These are phyloP conservation scores for Cynopterus sphinx DNA, from an alignment of 2,797 vertebrate species.

Conservation along the genomic window DNA sequence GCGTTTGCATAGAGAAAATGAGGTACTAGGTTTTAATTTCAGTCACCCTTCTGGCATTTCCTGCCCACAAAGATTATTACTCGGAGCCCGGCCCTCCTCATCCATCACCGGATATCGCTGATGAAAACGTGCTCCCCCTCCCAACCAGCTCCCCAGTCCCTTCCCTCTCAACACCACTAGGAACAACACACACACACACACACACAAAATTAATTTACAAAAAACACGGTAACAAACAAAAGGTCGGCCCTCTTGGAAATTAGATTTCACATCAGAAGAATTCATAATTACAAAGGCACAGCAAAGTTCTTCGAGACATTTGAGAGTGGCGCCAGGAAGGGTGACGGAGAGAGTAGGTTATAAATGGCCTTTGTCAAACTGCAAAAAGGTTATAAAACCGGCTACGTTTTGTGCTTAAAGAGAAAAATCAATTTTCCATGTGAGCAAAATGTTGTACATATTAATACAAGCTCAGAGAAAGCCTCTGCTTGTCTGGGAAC, in stretches of 20 bases:
- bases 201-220: conserved; percentile 58
- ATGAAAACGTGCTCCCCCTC: conserved; percentile 67
- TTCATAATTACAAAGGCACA: conserved; percentile 84
- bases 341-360: conserved; percentile 77
- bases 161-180: neutral
- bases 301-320: conserved; percentile 78
- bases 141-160: neutral
- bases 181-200: conserved; percentile 32
- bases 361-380: conserved; percentile 82
- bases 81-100: conserved; percentile 47
- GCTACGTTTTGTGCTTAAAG: conserved; percentile 79
- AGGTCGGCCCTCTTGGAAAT: conserved; percentile 80
- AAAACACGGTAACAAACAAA: conserved; percentile 53
- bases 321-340: conserved; percentile 64
- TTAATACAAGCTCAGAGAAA: conserved; percentile 76
- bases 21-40: conserved; percentile 68
- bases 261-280: conserved; percentile 77
- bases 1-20: neutral
- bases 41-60: conserved; percentile 53
- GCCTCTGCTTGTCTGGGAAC: neutral
- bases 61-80: conserved; percentile 77
- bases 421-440: conserved; percentile 84
- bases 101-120: conserved; percentile 67
- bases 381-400: conserved; percentile 83
- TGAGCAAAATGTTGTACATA: conserved; percentile 76